Percentiles rank a stretch among this genome's conserved stretches.
Evolutionary conservation across 2,888 invertebrate species (phyloP).

Genomic region (Teleiodes luculella): DNA sequence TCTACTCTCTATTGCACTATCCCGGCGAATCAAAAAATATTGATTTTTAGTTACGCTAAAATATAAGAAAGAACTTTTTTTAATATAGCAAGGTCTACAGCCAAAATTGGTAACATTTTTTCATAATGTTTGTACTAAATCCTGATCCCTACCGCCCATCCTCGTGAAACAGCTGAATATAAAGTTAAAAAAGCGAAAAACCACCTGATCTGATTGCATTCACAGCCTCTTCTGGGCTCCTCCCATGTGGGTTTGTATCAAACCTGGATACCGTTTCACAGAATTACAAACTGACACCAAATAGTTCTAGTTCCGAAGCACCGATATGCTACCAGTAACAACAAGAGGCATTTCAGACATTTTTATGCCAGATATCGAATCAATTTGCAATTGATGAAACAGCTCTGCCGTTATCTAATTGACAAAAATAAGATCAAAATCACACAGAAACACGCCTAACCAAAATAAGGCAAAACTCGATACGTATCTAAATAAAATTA

Average conservation of each 20-base stretch:
- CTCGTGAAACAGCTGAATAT: neutral
- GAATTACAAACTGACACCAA: conserved; percentile 24
- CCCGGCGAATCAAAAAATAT: conserved; percentile 69
- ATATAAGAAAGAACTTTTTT: conserved; percentile 33
- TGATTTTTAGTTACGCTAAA: conserved; percentile 49
- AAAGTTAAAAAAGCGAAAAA: neutral
- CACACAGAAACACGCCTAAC: too few species aligned
- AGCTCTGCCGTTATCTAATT: too few species aligned
- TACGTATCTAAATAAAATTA: neutral
- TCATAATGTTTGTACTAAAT: conserved; percentile 51
- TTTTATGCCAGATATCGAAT: too few species aligned
- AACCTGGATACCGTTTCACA: conserved; percentile 5
- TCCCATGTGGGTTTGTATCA: neutral
- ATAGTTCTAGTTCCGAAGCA: too few species aligned
- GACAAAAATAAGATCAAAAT: neutral
- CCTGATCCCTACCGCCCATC: conserved; percentile 45
- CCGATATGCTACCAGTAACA: too few species aligned
- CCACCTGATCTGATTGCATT: neutral
- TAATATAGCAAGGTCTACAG: conserved; percentile 42
- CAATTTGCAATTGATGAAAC: too few species aligned
- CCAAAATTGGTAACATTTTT: conserved; percentile 55
- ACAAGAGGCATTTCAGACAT: too few species aligned
- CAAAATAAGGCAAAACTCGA: too few species aligned
- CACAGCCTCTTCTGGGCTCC: neutral
- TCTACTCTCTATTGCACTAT: conserved; percentile 74